Conservation (phyloP, 2,888 invertebrate species). For the Drosophila quinaria region DNA sequence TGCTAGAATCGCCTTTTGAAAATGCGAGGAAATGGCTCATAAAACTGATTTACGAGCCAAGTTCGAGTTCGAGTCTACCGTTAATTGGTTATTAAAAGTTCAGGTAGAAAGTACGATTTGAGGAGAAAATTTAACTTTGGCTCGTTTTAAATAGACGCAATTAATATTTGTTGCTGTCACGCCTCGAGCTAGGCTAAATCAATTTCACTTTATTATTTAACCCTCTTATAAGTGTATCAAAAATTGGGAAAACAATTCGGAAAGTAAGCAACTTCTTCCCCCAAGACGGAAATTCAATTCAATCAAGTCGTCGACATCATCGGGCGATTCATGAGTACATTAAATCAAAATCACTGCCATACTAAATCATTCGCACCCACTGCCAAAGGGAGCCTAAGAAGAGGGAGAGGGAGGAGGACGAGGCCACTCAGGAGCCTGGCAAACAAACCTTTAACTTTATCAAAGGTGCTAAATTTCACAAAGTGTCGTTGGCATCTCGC, state of each 20-base stretch:
- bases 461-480: constrained; percentile 75
- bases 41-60: constrained; percentile 53
- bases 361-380: background rate
- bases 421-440: constrained; percentile 51
- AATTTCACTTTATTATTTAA: constrained; percentile 50
- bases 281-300: constrained; percentile 48
- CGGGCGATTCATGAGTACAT: constrained; percentile 39
- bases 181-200: constrained; percentile 46
- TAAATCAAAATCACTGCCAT: constrained; percentile 56
- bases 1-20: background rate
- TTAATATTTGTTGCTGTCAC: constrained; percentile 53
- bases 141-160: constrained; percentile 51
- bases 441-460: constrained; percentile 72
- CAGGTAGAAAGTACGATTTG: constrained; percentile 25
- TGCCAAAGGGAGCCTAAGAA: background rate
- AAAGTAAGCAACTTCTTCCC: constrained; percentile 10
- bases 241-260: constrained; percentile 46
- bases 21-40: constrained; percentile 27
- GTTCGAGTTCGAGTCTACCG: constrained; percentile 14
- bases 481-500: constrained; percentile 68
- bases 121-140: constrained; percentile 57
- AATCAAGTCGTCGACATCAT: constrained; percentile 49
- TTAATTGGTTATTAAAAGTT: constrained; percentile 51
- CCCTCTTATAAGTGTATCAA: constrained; percentile 37
- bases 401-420: background rate